phyloP scores from a whole-genome alignment of 2,797 vertebrate species.

The Thripadectes ignobilis region DNA sequence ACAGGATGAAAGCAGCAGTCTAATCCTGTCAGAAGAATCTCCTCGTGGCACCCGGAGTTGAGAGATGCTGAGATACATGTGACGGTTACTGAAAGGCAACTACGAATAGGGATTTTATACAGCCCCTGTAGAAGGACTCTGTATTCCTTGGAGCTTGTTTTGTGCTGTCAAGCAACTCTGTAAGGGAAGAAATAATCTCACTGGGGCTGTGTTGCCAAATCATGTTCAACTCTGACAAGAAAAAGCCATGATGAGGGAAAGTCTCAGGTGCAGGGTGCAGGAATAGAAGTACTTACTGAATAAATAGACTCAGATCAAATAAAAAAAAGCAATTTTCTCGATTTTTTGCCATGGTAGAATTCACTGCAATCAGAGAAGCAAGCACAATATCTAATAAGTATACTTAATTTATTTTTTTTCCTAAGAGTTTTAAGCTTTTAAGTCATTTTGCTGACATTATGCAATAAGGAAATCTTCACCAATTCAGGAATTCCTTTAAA shows the following conservation, averaged over 20 bases:
- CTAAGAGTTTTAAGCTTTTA: neutral
- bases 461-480: neutral
- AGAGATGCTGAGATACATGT: neutral
- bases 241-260: neutral
- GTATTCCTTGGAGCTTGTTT: neutral
- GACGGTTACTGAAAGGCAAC: neutral
- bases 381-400: neutral
- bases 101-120: fast-evolving
- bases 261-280: neutral
- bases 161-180: fast-evolving
- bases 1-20: neutral
- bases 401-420: neutral
- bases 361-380: neutral
- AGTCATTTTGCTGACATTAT: neutral
- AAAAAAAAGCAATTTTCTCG: too few species aligned
- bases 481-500: neutral
- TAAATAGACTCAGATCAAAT: too few species aligned
- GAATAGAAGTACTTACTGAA: too few species aligned
- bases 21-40: neutral
- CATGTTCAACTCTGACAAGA: neutral
- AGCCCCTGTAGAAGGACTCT: neutral
- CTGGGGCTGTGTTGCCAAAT: neutral
- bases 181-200: neutral
- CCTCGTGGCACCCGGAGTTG: neutral
- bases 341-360: neutral